phyloP scores from a whole-genome alignment of 2,888 invertebrate species.

The Nemoura dubitans region DNA sequence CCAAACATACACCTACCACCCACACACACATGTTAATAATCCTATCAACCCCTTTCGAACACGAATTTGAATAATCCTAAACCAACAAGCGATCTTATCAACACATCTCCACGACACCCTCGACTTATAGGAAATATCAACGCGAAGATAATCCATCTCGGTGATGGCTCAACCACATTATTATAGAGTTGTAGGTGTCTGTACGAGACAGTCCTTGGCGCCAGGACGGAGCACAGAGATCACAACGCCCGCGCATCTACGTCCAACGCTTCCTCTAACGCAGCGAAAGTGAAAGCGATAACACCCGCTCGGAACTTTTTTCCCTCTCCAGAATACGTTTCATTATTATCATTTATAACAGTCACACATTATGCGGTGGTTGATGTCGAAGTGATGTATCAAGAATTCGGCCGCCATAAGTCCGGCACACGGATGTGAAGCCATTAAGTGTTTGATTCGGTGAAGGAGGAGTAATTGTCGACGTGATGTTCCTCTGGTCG shows the following conservation, averaged over 20 bases:
- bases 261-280: neutral
- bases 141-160: neutral
- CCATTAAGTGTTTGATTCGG: neutral
- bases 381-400: neutral
- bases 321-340: neutral
- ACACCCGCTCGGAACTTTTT: neutral
- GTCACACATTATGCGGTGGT: neutral
- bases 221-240: neutral
- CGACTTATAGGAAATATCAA: neutral
- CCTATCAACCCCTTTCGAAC: neutral
- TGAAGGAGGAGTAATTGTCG: neutral
- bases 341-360: neutral
- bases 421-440: neutral
- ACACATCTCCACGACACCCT: neutral
- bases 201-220: neutral
- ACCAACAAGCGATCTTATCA: neutral
- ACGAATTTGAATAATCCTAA: neutral
- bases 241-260: neutral
- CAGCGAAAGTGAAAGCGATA: neutral
- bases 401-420: neutral
- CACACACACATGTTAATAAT: neutral
- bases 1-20: neutral
- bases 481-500: neutral
- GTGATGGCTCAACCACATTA: neutral
- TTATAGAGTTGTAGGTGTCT: slow-evolving; percentile 3